These are phyloP conservation scores for Tichodroma muraria DNA, from an alignment of 2,113 vertebrate genomes.

Conservation along the genomic window DNA sequence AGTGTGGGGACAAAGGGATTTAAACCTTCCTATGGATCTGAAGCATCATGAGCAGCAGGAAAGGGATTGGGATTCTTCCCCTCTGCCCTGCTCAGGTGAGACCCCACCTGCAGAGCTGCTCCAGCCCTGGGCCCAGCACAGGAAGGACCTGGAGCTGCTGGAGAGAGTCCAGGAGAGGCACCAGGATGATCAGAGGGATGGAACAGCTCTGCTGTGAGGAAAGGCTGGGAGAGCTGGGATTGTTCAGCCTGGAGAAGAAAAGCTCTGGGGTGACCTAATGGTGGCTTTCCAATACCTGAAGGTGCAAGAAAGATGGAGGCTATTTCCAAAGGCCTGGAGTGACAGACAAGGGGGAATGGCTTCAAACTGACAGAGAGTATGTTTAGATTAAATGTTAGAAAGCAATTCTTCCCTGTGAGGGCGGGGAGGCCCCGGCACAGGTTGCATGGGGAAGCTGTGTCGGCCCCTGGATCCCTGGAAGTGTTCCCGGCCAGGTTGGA, in stretches of 20 bases:
- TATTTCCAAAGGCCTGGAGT: background rate
- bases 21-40: background rate
- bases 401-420: background rate
- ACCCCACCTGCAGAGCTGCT: background rate
- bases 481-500: background rate
- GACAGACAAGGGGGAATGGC: background rate
- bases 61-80: background rate
- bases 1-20: background rate
- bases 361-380: background rate
- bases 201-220: background rate
- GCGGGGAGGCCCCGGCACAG: accelerated
- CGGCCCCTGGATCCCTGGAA: background rate
- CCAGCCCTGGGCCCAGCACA: background rate
- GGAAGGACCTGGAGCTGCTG: background rate
- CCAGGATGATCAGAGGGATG: background rate
- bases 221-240: background rate
- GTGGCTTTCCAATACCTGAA: accelerated
- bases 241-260: background rate
- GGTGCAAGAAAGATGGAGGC: background rate
- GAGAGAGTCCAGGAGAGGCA: background rate
- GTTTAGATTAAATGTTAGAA: background rate
- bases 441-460: background rate
- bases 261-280: accelerated
- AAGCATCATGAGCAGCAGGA: background rate
- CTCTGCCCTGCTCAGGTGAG: background rate